Percentiles rank a stretch among this genome's conserved stretches.
Conservation (phyloP, 2,888 invertebrate species). For the Drosophila merina region DNA sequence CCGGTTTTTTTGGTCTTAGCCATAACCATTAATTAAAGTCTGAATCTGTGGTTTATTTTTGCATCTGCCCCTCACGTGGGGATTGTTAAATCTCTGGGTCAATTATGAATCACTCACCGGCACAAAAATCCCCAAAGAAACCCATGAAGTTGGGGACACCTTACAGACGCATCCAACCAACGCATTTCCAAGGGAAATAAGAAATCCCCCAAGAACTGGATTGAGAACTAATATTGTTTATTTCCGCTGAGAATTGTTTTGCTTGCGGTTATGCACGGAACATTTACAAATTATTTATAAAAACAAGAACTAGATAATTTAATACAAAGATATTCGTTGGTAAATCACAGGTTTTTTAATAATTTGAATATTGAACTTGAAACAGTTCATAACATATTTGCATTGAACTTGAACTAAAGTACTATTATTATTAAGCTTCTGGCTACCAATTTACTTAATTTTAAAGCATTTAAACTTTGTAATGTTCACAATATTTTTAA, state of each 20-base stretch:
- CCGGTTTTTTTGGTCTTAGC: conserved; percentile 45
- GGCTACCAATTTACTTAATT: no score
- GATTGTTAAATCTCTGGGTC: conserved; percentile 9
- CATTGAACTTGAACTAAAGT: neutral
- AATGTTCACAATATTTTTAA: neutral
- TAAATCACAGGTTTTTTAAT: neutral
- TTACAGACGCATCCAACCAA: conserved; percentile 35
- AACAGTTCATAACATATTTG: neutral
- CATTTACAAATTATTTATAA: conserved; percentile 12
- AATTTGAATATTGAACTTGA: neutral
- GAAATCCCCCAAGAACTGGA: conserved; percentile 43
- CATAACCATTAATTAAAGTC: conserved; percentile 24
- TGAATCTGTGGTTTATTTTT: conserved; percentile 19
- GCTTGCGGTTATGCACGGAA: conserved; percentile 13
- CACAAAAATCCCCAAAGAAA: conserved; percentile 27
- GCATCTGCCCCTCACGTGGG: conserved; percentile 46
- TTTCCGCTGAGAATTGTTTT: conserved; percentile 45
- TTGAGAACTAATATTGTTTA: conserved; percentile 34
- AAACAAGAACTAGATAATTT: conserved; percentile 10
- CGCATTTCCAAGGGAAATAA: conserved; percentile 32
- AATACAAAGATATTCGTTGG: neutral
- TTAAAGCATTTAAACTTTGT: no score
- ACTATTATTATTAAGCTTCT: no score
- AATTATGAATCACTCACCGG: conserved; percentile 50
- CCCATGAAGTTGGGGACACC: conserved; percentile 16